Base-by-base conservation (phyloP, 2,113 vertebrate genomes). In the Dolichotis patagonum region DNA sequence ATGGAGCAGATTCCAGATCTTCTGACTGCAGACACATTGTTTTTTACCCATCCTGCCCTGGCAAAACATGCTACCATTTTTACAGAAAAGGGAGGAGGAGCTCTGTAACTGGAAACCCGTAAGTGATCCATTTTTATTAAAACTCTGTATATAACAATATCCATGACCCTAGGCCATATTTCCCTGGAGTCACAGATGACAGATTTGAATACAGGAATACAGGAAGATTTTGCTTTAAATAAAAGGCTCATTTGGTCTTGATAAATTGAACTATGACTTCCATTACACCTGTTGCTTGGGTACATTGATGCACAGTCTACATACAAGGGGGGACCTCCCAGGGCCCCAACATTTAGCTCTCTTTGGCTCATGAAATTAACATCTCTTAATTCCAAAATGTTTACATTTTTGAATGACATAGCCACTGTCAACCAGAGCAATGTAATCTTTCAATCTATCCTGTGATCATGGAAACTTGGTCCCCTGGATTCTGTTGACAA, bases 261-360 rank as follows among this genome's bases (percentile, higher is more conserved):
- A 96, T 73, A 97, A 91, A 96, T 91, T 77, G 52, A 90, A n/a
- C 91, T 96, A 85, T 49, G 71, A 83, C 56, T 94, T 95, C 89
- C 38, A 7, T 93, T 63, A 78, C 8, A 73, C 46, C 38, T n/a
- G 0, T 12, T 82, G 52, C 52, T 85, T 26, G 46, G 85, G 28
- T 46, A 58, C 30, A 19, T 12, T 14, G 41, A 22, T 2, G 12
- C 30, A 54, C 52, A 82, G 35, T 20, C 58, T 17, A 77, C 69
- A 32, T 4, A 24, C n/a, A 80, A 6, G 6, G 56, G 30, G 12
- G 43, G 19, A 54, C 14, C 49, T 38, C 63, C 71, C 0, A 54
- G 49, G 32, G 49, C 20, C 49, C 28, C 41, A n/a, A 20, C 20
- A 85, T 75, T 90, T 73, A 73, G 63, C 19, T 63, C 63, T 90